phyloP scores from a whole-genome alignment of 2,888 invertebrate genomes.

The Blastobasis lacticolella region DNA sequence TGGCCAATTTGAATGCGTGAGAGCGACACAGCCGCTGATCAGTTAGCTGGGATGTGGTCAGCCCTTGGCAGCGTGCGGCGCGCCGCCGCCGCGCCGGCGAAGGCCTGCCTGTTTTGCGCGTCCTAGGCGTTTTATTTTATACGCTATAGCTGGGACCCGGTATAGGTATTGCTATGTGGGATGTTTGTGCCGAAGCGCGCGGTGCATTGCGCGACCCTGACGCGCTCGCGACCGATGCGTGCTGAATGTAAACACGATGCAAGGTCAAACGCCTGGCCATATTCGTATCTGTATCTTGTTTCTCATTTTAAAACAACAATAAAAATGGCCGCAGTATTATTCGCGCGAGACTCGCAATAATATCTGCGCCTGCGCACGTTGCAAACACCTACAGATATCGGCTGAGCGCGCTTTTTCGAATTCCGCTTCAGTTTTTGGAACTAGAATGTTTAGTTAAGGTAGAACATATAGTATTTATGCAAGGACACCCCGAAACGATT shows the following conservation, averaged over 20 bases:
- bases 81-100: slow-evolving; percentile 31
- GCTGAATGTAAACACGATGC: slow-evolving; percentile 55
- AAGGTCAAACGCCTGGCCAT: slow-evolving; percentile 60
- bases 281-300: slow-evolving; percentile 1
- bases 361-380: no score
- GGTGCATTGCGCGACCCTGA: slow-evolving; percentile 62
- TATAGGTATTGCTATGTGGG: slow-evolving; percentile 46
- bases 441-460: no score
- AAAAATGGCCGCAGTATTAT: not conserved
- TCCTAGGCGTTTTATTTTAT: not conserved
- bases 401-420: no score
- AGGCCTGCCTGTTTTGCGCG: not conserved
- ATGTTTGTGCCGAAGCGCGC: slow-evolving; percentile 57
- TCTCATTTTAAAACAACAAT: not conserved
- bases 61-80: slow-evolving; percentile 35
- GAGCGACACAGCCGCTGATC: no score
- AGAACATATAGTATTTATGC: no score
- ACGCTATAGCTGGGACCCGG: slow-evolving; percentile 35
- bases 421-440: no score
- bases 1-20: no score
- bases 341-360: no score
- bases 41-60: no score
- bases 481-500: no score
- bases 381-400: no score
- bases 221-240: slow-evolving; percentile 51